Base-by-base conservation (phyloP, 2,113 vertebrate genomes). In the Paracanthobrama guichenoti region DNA sequence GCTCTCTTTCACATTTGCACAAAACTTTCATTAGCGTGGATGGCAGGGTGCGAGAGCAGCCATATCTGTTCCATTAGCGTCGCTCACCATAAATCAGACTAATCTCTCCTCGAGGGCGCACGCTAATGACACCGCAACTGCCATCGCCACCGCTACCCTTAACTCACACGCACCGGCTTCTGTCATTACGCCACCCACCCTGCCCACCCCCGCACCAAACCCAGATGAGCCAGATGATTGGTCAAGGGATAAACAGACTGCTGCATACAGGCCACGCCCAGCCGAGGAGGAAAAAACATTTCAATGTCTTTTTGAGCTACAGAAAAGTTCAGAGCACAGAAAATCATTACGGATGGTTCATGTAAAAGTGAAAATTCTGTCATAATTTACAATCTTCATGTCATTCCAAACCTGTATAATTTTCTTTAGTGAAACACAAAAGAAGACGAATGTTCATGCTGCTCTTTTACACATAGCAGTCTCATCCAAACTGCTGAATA, bases 11-110 rank as follows among this genome's bases (percentile, higher is more conserved):
- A 91, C 91, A 95, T 95, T 94, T 95, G 93, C 94, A 95, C 94
- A 95, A 95, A 95, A 94, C 94, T 93, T 94, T 94, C 94, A 95
- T 95, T 94, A 95, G 93, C 89, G 88, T 91, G 91, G 93, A 93
- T 93, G 90, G 92, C 82, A 87, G 80, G 89, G 87, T 90, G 91
- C 90, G 90, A 87, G 89, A 74, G 73, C 50, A 62, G 92, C 92
- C 78, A 62, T 88, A 85, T 93, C 92, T 90, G 90, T 91, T 90
- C 93, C 94, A 94, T 94, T 95, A 94, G 90, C 87, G 84, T 87
- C 87, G 84, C 87, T 85, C 87, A 53, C 90, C 91, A 94, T 95
- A 94, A 93, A 94, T 95, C 94, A 94, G 89, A 86, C 90, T 94
- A 94, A 94, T 95, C 93, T 93, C 89, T 92, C 92, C 93, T 93